These are phyloP conservation scores for Caenorhabditis wallacei DNA, from an alignment of 2,888 invertebrate genomes.

Conservation along the genomic window DNA sequence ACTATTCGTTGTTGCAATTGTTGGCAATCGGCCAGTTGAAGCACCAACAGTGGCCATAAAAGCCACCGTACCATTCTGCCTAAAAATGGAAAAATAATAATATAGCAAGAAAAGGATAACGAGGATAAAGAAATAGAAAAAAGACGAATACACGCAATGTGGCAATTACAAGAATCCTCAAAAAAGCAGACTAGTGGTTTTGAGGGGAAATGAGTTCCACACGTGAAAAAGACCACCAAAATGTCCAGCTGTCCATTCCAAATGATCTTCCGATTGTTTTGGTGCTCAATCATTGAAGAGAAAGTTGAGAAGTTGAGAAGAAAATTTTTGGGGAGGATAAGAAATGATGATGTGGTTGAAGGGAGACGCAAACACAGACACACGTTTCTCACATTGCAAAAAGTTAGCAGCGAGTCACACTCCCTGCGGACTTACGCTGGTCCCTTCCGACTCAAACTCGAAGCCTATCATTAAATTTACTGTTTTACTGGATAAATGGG, in stretches of 20 bases:
- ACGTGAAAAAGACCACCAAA: background rate
- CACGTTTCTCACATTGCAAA: slow-evolving; percentile 65
- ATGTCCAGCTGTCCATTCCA: slow-evolving; percentile 23
- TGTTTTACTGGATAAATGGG: slow-evolving; percentile 30
- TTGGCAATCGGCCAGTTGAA: slow-evolving; percentile 55
- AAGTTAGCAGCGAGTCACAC: slow-evolving; percentile 53
- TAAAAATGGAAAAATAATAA: background rate
- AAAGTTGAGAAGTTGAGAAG: slow-evolving; percentile 57
- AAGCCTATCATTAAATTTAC: slow-evolving; percentile 57
- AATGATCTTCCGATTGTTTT: slow-evolving; percentile 34
- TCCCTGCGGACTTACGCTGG: slow-evolving; percentile 32
- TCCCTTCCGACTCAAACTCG: slow-evolving; percentile 24
- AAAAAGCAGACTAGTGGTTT: slow-evolving; percentile 4
- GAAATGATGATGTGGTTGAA: slow-evolving; percentile 62
- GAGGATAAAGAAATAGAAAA: background rate
- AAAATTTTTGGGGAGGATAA: slow-evolving; percentile 58
- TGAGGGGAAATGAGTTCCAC: background rate
- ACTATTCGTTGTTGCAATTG: slow-evolving; percentile 71
- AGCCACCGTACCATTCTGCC: slow-evolving; percentile 61
- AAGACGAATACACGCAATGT: slow-evolving; percentile 17
- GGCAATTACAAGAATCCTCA: slow-evolving; percentile 7
- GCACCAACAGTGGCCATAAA: slow-evolving; percentile 60
- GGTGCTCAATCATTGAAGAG: slow-evolving; percentile 39
- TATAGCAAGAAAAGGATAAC: background rate
- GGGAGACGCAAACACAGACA: slow-evolving; percentile 58